Evolutionary conservation across 2,888 invertebrate species (phyloP).

Genomic region (Cryptops parisi): DNA sequence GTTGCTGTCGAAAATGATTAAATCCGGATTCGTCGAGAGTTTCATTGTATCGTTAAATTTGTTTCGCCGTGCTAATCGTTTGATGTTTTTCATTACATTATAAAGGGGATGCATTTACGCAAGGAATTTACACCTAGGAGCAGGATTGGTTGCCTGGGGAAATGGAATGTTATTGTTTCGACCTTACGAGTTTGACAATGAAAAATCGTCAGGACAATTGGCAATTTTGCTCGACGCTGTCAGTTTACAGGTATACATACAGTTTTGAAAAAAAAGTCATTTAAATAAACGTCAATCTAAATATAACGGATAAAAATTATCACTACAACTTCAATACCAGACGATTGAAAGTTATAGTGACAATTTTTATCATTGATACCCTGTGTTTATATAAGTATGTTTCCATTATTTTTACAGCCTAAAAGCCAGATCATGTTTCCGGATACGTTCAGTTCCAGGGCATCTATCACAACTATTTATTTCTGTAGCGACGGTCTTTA

Average conservation of each 20-base stretch:
- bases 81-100: conserved; percentile 7
- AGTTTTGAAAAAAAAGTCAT: not conserved
- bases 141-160: conserved; percentile 28
- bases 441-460: not conserved
- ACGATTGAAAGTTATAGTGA: no score
- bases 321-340: no score
- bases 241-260: conserved; percentile 25
- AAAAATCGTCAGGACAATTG: conserved; percentile 23
- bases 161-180: conserved; percentile 24
- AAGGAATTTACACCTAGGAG: conserved; percentile 25
- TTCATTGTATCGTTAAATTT: not conserved
- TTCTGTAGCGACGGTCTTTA: conserved; percentile 29
- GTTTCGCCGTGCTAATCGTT: not conserved
- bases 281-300: no score
- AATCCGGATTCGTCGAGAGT: not conserved
- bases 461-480: conserved; percentile 26
- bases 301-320: no score
- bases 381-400: no score
- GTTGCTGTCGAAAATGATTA: not conserved
- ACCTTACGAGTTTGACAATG: conserved; percentile 26
- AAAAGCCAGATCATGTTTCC: conserved; percentile 7
- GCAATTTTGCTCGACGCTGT: conserved; percentile 25
- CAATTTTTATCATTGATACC: no score
- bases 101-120: conserved; percentile 29
- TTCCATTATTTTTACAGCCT: conserved; percentile 11